Base-by-base conservation (phyloP, 2,113 vertebrate species). In the Datnioides undecimradiatus region DNA sequence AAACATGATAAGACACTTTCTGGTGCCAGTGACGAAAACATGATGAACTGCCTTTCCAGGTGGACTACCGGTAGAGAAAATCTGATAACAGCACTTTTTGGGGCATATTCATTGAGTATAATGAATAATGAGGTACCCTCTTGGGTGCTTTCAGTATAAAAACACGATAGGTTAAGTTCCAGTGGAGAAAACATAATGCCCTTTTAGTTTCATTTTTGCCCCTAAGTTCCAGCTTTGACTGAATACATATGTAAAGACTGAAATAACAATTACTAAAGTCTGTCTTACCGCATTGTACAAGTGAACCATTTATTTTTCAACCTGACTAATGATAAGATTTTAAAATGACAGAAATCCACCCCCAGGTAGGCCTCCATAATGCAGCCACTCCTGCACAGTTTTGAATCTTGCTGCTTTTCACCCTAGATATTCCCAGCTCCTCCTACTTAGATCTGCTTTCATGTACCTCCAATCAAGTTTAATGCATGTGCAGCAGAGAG, bases 321-420 rank as follows among this genome's bases (percentile, higher is more conserved):
- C 8, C 14, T 16, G 19, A 38, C 25, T 31, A 1, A 54, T 1
- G 2, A 43, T 33, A 33, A 57, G 14, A 36, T 49, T 29, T 62
- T n/a, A 71, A 49, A 45, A 54, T 45, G 72, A 9, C 60, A 49
- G 13, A 23, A 36, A 25, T n/a, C n/a, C n/a, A n/a, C n/a, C n/a
- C n/a, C 16, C 10, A 13, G n/a, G 43, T 48, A 41, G 40, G 23
- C 19, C 4, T 14, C 51, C 17, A 12, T 59, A 43, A 57, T 3
- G 5, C 59, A 58, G 43, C 2, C n/a, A n/a, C n/a, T n/a, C n/a
- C n/a, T n/a, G n/a, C n/a, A n/a, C n/a, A n/a, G n/a, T n/a, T n/a
- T n/a, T 25, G 21, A 25, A 49, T 55, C 76, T 79, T 21, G n/a
- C 33, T 54, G 21, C 36, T 46, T 64, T 79, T 55, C 29, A 11